These are phyloP conservation scores for Tridacna crocea DNA, from an alignment of 2,888 invertebrate species.

Conservation along the genomic window DNA sequence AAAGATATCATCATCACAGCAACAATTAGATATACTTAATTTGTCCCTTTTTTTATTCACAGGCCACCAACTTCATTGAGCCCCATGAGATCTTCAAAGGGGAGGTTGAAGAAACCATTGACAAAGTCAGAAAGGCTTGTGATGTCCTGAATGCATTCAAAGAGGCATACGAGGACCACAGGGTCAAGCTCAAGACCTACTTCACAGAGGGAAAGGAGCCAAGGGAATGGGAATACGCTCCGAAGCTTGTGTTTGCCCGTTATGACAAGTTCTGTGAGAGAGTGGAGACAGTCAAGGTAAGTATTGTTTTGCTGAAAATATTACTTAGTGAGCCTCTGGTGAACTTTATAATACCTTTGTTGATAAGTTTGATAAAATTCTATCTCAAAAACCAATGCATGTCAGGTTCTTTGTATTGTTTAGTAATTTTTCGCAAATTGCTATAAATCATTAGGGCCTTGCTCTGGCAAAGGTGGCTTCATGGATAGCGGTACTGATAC, in stretches of 20 bases:
- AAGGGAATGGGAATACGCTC: slow-evolving; percentile 84
- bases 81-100: slow-evolving; percentile 96
- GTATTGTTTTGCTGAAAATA: neutral
- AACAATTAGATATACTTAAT: too few relatives aligned
- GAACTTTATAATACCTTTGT: too few relatives aligned
- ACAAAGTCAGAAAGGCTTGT: slow-evolving; percentile 87
- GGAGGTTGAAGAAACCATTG: slow-evolving; percentile 96
- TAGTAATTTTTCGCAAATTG: too few relatives aligned
- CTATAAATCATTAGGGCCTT: too few relatives aligned
- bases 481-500: too few relatives aligned
- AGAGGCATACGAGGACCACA: slow-evolving; percentile 82
- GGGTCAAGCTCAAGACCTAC: slow-evolving; percentile 81
- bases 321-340: too few relatives aligned
- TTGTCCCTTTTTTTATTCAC: slow-evolving; percentile 76
- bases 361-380: too few relatives aligned
- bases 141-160: slow-evolving; percentile 80
- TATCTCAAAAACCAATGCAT: too few relatives aligned
- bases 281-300: slow-evolving; percentile 81
- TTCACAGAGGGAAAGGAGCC: slow-evolving; percentile 80
- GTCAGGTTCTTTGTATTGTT: too few relatives aligned
- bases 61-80: slow-evolving; percentile 95
- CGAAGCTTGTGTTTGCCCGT: slow-evolving; percentile 83
- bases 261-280: slow-evolving; percentile 83
- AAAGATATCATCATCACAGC: too few relatives aligned
- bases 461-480: too few relatives aligned